Evolutionary conservation across 2,888 invertebrate species (phyloP), one percentile per base, ranked within the genome.

Genomic region (Tipula vernalis): DNA sequence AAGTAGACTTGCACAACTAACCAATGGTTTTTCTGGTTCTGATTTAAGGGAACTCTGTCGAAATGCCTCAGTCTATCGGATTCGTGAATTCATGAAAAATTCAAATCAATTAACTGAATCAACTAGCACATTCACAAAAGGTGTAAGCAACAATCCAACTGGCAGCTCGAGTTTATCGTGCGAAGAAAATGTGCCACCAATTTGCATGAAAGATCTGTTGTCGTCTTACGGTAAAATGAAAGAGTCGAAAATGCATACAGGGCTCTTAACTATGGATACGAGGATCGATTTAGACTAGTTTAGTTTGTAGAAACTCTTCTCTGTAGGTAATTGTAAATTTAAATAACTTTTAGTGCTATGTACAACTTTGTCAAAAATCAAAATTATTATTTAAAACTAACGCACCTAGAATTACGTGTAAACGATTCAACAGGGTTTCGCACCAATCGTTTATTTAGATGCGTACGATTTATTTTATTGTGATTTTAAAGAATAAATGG

Each of bases 11-110:
- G 95, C 98, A 0, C 92, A 92, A 86, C 90, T 94, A 13, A 96
- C 98, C 0, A 96, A 96, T 44, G 96, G 95, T 0, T 98, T 98
- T 92, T 98, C 98, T 0, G 98, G 99, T 0, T 98, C 98, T 0
- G 99, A 99, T 92, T 93, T 99, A 86, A 94, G 95, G 89, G 97
- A 97, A 92, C 92, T 98, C 89, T 99, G 98, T 89, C 94, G 98
- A 0, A 96, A 96, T 91, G 98, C 98, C 0, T 97, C 98, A 4
- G 95, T 98, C 15, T 96, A 96, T 91, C 93, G 98, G 87, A 95
- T 98, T 87, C 92, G 97, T 85, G 96, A 97, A 90, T 95, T 94
- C 89, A 92, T 95, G 89, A n/a, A 87, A 87, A 83, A 83, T 86
- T 12, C 36, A 71, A 86, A 85, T 86, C 15, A 36, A 84, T 39